A percentile compares a stretch with the other conserved stretches of the same genome.
Evolutionary conservation across 2,113 vertebrate species (phyloP).

Genomic region (Ophthalmolycus amberensis): DNA sequence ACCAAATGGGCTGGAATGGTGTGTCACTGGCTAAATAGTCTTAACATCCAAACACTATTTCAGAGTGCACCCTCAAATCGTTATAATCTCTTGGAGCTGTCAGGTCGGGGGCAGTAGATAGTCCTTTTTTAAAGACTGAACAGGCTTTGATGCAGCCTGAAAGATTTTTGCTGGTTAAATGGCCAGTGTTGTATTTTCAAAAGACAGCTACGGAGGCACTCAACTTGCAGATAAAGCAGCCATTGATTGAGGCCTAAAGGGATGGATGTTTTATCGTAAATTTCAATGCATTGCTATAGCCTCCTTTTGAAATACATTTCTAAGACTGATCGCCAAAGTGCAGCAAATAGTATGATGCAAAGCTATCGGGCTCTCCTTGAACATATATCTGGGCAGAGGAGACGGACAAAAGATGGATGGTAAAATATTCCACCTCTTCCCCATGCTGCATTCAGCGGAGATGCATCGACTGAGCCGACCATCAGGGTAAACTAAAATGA

Average conservation of each 20-base stretch:
- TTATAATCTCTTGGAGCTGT: conserved; percentile 53
- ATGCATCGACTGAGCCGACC: background rate
- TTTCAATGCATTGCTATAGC: conserved; percentile 18
- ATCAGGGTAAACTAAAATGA: background rate
- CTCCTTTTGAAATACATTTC: conserved; percentile 52
- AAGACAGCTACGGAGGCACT: conserved; percentile 35
- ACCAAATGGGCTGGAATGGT: conserved; percentile 69
- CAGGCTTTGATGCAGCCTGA: conserved; percentile 62
- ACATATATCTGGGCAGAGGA: conserved; percentile 25
- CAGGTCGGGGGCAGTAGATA: conserved; percentile 49
- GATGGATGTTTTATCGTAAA: conserved; percentile 51
- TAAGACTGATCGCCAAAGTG: conserved; percentile 33
- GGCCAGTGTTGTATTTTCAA: conserved; percentile 58
- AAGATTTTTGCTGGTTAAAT: conserved; percentile 60
- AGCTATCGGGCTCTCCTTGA: conserved; percentile 36
- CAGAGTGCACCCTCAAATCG: conserved; percentile 44
- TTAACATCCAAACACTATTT: conserved; percentile 55
- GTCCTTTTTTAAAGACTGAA: conserved; percentile 31
- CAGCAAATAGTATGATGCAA: conserved; percentile 38
- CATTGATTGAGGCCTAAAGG: conserved; percentile 43
- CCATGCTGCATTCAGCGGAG: conserved; percentile 16
- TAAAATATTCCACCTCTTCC: conserved; percentile 13
- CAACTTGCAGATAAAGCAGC: conserved; percentile 50
- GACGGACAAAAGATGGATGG: conserved; percentile 18
- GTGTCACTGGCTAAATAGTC: conserved; percentile 64